Base-by-base conservation (phyloP, 2,113 vertebrate genomes). In the Suncus etruscus region DNA sequence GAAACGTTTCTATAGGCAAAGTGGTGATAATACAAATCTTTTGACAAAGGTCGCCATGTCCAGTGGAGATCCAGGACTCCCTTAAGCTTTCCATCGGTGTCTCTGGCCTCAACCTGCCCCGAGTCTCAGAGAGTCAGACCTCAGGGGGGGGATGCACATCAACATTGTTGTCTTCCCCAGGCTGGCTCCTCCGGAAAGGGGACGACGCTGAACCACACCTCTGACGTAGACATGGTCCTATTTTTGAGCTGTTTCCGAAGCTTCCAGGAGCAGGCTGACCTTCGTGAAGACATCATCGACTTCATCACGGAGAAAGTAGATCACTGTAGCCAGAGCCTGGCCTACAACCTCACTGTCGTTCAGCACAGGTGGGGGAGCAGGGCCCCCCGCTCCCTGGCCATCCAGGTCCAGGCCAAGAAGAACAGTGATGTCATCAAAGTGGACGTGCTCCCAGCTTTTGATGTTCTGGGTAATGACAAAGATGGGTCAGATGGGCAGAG, bases 141-240 rank as follows among this genome's bases (percentile, higher is more conserved):
- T 81, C 45, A 45, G 51, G 1, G 45, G 24, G 82, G 24, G 82
- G 12, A 15, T 70, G 25, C 91, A 31, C 31, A 32, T 68, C 48
- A 32, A 1, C 11, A 0, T 27, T 77, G 39, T 39, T 47, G 5
- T 82, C 27, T 29, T 82, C 75, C 83, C 48, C 87, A 93, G 92
- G 79, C 29, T 2, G 86, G 96, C 20, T 97, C 96, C 0, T 10
- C 84, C 10, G 90, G 94, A 32, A 97, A 96, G 63, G 96, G 94
- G 1, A 94, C 97, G 11, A 93, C 94, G 0, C 72, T 98, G 93
- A 76, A 66, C 76, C 82, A 94, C 3, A 96, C 45, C 29, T 98
- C 97, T 0, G 97, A 98, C 0, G 95, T 97, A 0, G 98, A 98
- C 0, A 89, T 98, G 75, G 95, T 97, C 92, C 83, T 97, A n/a